Evolutionary conservation across 2,797 vertebrate genomes (phyloP).

Genomic region (Bradypodion pumilum): DNA sequence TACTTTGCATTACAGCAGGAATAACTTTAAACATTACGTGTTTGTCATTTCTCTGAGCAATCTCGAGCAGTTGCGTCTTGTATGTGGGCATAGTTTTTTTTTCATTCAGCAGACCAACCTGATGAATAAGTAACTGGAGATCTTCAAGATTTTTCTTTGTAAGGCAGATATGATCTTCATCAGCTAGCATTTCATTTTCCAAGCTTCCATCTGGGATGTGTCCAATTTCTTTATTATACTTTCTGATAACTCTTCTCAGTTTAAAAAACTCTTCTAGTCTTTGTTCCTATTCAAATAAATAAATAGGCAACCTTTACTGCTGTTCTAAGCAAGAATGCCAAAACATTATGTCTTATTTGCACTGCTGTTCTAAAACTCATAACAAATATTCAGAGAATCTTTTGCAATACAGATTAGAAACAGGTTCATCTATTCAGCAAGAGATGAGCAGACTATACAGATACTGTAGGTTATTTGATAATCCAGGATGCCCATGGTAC

Average conservation of each 20-base stretch:
- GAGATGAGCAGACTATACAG: not conserved
- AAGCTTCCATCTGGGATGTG: conserved; percentile 70
- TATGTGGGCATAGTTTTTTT: not conserved
- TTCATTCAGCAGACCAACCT: conserved; percentile 58
- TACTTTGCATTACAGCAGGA: no score
- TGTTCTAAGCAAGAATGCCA: not conserved
- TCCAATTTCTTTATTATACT: conserved; percentile 70
- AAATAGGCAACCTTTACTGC: not conserved
- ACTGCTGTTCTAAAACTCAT: not conserved
- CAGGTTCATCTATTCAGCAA: not conserved
- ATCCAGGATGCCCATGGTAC: no score
- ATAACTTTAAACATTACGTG: no score
- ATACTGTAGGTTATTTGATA: not conserved
- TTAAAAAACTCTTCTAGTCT: conserved; percentile 69
- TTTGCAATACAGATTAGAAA: not conserved
- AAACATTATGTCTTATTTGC: not conserved
- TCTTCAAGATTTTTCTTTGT: conserved; percentile 74
- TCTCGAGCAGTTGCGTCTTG: not conserved
- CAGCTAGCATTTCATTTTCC: conserved; percentile 69
- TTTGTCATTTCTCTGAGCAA: no score
- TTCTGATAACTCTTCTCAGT: conserved; percentile 65
- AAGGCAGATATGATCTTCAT: conserved; percentile 71
- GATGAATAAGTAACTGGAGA: conserved; percentile 65
- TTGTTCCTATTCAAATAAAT: conserved; percentile 55
- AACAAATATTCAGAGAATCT: not conserved